phyloP scores from a whole-genome alignment of 2,113 vertebrate species.

The Corynorhinus townsendii region DNA sequence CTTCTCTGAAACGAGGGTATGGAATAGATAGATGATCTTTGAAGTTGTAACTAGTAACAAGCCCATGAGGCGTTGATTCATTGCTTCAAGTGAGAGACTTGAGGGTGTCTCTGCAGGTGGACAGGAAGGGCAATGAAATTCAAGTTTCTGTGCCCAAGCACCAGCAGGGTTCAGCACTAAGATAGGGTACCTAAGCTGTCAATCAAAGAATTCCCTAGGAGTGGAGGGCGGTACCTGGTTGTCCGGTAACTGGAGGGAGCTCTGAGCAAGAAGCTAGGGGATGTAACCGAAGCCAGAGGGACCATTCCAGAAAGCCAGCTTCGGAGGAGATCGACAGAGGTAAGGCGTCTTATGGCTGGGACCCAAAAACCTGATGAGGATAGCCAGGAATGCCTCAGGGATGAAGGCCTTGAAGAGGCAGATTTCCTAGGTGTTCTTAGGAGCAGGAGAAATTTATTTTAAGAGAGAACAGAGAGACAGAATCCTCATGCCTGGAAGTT shows the following conservation, averaged over 20 bases:
- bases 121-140: neutral
- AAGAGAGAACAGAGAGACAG: neutral
- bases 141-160: neutral
- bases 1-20: neutral
- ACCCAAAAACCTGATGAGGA: too few species aligned
- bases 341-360: neutral
- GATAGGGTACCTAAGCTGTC: conserved; percentile 45
- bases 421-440: neutral
- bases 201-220: conserved; percentile 29
- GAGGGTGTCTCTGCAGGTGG: neutral
- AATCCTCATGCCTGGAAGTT: neutral
- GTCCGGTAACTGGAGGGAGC: conserved; percentile 29
- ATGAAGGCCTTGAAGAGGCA: neutral
- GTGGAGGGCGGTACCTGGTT: neutral
- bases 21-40: neutral
- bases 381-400: neutral
- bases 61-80: neutral
- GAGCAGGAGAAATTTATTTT: neutral
- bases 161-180: neutral
- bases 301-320: conserved; percentile 46
- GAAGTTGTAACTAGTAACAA: neutral
- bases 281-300: conserved; percentile 53
- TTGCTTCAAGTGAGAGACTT: neutral
- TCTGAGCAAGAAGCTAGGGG: conserved; percentile 3
- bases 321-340: neutral